These are phyloP conservation scores for Chaetophractus vellerosus DNA, from an alignment of 2,797 vertebrate species.

Conservation along the genomic window DNA sequence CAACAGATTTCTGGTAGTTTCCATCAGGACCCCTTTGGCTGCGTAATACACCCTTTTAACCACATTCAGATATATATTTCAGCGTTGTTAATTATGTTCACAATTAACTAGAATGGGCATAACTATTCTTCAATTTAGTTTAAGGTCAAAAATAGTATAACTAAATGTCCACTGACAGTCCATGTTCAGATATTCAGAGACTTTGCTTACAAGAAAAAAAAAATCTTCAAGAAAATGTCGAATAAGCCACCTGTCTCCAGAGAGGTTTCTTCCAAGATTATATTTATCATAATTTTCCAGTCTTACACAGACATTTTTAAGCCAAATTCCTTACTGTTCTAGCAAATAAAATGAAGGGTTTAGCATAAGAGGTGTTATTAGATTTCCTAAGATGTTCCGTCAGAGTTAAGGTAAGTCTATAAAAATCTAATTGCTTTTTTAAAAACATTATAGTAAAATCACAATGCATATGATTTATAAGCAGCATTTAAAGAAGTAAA, in stretches of 20 bases:
- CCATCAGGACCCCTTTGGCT: no score
- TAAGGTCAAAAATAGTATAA: not conserved
- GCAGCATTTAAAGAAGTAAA: slow-evolving; percentile 76
- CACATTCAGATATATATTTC: no score
- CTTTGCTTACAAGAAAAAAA: not conserved
- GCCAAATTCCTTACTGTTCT: slow-evolving; percentile 55
- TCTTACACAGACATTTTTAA: slow-evolving; percentile 51
- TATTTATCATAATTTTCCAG: slow-evolving; percentile 54
- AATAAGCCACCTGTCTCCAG: slow-evolving; percentile 28
- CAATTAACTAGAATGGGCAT: slow-evolving; percentile 1
- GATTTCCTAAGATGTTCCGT: slow-evolving; percentile 65
- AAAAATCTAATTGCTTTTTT: slow-evolving; percentile 71
- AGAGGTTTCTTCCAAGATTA: slow-evolving; percentile 20
- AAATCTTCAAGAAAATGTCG: not conserved
- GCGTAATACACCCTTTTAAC: no score
- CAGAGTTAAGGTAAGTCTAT: slow-evolving; percentile 57
- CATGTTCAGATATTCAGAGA: slow-evolving; percentile 21
- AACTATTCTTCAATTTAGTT: slow-evolving; percentile 49
- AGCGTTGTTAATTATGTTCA: no score
- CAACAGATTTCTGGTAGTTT: no score
- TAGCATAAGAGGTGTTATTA: slow-evolving; percentile 70
- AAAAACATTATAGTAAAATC: slow-evolving; percentile 67
- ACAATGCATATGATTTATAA: slow-evolving; percentile 62
- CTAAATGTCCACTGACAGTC: not conserved
- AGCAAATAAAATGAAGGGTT: slow-evolving; percentile 75